phyloP scores from a whole-genome alignment of 2,888 invertebrate genomes.

The Tetragonula carbonaria region DNA sequence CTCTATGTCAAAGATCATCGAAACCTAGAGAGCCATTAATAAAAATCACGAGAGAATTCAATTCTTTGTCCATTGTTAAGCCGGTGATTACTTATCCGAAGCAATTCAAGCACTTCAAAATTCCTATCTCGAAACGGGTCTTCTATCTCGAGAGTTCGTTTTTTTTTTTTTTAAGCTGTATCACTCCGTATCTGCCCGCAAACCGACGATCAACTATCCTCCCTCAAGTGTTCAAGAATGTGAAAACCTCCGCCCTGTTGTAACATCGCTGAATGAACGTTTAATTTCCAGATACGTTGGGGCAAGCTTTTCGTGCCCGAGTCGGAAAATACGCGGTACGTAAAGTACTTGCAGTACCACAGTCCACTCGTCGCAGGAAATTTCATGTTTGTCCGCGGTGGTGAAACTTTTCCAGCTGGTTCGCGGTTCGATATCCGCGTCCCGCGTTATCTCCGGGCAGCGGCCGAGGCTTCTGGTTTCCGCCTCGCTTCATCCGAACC shows the following conservation, averaged over 20 bases:
- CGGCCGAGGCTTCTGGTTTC: constrained; percentile 43
- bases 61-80: neutral
- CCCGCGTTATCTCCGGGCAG: constrained; percentile 35
- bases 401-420: constrained; percentile 23
- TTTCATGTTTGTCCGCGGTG: constrained; percentile 11
- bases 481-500: constrained; percentile 18
- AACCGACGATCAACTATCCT: neutral
- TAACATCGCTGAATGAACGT: neutral
- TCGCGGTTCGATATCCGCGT: constrained; percentile 34
- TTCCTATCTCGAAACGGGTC: neutral
- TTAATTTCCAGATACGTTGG: neutral
- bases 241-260: neutral
- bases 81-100: neutral
- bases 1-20: neutral
- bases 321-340: neutral
- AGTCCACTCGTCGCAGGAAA: neutral
- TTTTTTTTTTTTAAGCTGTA: neutral
- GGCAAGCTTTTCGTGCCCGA: neutral
- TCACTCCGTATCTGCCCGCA: neutral
- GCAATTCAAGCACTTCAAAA: neutral
- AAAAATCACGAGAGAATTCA: neutral
- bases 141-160: neutral
- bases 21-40: neutral
- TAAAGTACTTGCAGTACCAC: neutral
- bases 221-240: neutral